Evolutionary conservation across 2,797 vertebrate genomes (phyloP).

Genomic region (Erethizon dorsatum): DNA sequence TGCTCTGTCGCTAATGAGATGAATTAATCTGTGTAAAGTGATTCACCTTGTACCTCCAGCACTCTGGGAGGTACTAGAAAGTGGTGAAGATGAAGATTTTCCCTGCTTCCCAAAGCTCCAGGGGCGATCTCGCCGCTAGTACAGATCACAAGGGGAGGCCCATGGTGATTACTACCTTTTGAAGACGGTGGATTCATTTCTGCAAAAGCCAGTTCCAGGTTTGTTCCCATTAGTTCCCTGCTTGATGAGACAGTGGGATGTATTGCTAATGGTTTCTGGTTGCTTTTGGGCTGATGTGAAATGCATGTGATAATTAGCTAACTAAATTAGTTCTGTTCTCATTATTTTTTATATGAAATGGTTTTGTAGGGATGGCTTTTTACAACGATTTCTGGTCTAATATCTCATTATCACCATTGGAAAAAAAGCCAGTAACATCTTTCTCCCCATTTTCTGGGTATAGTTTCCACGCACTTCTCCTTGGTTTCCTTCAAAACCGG

Average conservation of each 20-base stretch:
- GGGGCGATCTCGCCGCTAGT: background rate
- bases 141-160: background rate
- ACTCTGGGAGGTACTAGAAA: background rate
- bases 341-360: constrained; percentile 84
- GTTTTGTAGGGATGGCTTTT: constrained; percentile 73
- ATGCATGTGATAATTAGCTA: constrained; percentile 87
- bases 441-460: constrained; percentile 76
- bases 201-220: constrained; percentile 71
- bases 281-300: constrained; percentile 85
- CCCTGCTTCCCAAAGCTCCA: background rate
- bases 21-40: background rate
- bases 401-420: constrained; percentile 84
- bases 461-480: constrained; percentile 61
- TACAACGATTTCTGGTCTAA: constrained; percentile 77
- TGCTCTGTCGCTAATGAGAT: background rate
- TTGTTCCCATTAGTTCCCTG: constrained; percentile 81
- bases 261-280: constrained; percentile 86
- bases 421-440: constrained; percentile 79
- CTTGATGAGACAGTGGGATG: constrained; percentile 83
- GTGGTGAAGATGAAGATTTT: background rate
- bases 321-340: constrained; percentile 86
- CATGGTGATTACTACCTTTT: constrained; percentile 21
- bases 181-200: constrained; percentile 83
- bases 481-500: background rate
- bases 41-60: background rate